These are phyloP conservation scores for Eurosta solidaginis DNA, from an alignment of 1,140 invertebrate genomes.

Conservation along the genomic window DNA sequence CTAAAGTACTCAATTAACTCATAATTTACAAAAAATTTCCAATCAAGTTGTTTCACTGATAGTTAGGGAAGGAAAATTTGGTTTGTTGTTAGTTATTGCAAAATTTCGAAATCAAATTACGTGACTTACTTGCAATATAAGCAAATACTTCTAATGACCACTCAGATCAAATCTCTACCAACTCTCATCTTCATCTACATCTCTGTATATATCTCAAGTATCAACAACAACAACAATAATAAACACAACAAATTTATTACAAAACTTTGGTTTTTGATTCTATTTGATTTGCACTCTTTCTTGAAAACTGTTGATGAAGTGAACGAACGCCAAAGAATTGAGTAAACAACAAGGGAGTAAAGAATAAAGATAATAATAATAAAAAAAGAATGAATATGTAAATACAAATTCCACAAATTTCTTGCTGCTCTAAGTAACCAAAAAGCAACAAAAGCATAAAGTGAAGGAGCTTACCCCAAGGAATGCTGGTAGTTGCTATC, in stretches of 20 bases:
- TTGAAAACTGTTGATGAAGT: slow-evolving; percentile 19
- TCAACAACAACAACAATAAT: not conserved
- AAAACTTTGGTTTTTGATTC: slow-evolving; percentile 18
- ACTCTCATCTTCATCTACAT: not conserved
- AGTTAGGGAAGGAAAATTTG: slow-evolving; percentile 9
- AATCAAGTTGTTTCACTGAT: slow-evolving; percentile 14
- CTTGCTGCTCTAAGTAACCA: not conserved
- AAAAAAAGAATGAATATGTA: not conserved
- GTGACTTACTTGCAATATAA: slow-evolving; percentile 26
- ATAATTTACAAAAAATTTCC: slow-evolving; percentile 3
- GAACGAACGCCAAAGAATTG: slow-evolving; percentile 8
- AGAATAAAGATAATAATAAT: not conserved
- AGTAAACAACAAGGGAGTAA: slow-evolving; percentile 1
- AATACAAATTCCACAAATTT: slow-evolving; percentile 19
- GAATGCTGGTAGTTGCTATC: slow-evolving; percentile 11
- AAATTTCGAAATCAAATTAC: slow-evolving; percentile 25
- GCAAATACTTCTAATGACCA: slow-evolving; percentile 24
- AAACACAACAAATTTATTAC: not conserved
- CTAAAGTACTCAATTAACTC: not conserved
- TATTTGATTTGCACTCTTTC: slow-evolving; percentile 20
- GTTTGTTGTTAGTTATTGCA: not conserved
- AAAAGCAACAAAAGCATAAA: not conserved
- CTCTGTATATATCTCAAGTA: no score
- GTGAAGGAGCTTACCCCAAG: not conserved
- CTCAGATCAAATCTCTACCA: not conserved